phyloP scores from a whole-genome alignment of 2,797 vertebrate species.

The Hipposideros larvatus region DNA sequence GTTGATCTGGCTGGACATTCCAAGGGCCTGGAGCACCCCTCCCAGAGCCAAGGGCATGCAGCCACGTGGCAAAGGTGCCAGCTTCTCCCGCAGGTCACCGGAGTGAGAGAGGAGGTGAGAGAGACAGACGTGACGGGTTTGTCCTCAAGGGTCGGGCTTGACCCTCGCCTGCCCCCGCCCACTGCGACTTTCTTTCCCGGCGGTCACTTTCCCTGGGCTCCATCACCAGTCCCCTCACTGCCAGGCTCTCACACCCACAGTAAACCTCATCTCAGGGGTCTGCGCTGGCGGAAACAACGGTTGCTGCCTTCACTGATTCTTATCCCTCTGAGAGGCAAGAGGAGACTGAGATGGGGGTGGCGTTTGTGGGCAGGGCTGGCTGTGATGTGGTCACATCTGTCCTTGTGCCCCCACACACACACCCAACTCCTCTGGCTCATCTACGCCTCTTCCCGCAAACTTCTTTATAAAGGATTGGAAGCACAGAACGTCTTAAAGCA shows the following conservation, averaged over 20 bases:
- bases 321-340: accelerated
- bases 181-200: no score
- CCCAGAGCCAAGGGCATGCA: not conserved
- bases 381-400: not conserved
- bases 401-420: not conserved
- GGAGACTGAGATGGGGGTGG: not conserved
- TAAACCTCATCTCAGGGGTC: not conserved
- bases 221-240: accelerated
- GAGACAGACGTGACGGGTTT: accelerated
- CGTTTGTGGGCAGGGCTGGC: no score
- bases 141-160: not conserved
- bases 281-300: not conserved
- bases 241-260: accelerated
- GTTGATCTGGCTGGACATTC: no score
- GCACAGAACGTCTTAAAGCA: not conserved
- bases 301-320: accelerated
- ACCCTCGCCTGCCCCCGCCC: not conserved
- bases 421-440: not conserved
- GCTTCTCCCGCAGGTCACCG: not conserved
- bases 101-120: accelerated
- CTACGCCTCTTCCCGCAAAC: not conserved
- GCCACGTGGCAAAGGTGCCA: not conserved
- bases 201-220: no score
- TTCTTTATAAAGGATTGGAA: not conserved
- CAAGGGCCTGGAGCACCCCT: not conserved